Evolutionary conservation across 2,888 invertebrate genomes (phyloP).

Genomic region (Tipula confusa): DNA sequence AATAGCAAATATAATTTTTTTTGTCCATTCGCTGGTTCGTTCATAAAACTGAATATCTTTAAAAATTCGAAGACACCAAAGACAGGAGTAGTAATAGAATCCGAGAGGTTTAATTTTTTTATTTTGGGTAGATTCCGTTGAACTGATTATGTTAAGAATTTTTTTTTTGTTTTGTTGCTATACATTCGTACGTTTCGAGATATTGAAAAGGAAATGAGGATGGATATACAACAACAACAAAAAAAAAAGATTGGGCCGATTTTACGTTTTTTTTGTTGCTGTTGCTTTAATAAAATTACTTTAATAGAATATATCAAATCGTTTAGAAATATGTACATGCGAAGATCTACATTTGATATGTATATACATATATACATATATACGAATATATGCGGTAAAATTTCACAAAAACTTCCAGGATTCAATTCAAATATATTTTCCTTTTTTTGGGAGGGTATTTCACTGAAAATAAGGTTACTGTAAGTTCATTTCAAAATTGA

Average conservation of each 20-base stretch:
- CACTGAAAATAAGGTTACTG: not conserved
- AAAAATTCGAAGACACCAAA: not conserved
- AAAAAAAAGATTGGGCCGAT: not conserved
- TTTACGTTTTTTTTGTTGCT: not conserved
- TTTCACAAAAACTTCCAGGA: not conserved
- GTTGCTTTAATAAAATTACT: slow-evolving; percentile 15
- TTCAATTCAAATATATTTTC: not conserved
- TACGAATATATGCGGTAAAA: not conserved
- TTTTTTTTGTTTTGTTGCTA: not conserved
- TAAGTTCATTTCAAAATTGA: slow-evolving; percentile 5
- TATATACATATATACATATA: not conserved
- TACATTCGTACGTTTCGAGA: not conserved
- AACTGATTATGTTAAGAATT: not conserved
- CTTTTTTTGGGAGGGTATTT: not conserved
- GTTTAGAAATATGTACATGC: slow-evolving; percentile 1
- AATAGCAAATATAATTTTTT: not conserved
- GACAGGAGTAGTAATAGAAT: not conserved
- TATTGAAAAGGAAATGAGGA: not conserved
- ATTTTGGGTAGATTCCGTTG: not conserved
- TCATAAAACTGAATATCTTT: not conserved
- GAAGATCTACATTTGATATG: slow-evolving; percentile 1
- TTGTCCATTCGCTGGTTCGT: not conserved
- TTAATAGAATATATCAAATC: slow-evolving; percentile 25
- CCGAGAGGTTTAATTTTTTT: not conserved
- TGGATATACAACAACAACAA: not conserved